These are phyloP conservation scores for Dissostichus mawsoni DNA, from an alignment of 2,113 vertebrate species.

Conservation along the genomic window DNA sequence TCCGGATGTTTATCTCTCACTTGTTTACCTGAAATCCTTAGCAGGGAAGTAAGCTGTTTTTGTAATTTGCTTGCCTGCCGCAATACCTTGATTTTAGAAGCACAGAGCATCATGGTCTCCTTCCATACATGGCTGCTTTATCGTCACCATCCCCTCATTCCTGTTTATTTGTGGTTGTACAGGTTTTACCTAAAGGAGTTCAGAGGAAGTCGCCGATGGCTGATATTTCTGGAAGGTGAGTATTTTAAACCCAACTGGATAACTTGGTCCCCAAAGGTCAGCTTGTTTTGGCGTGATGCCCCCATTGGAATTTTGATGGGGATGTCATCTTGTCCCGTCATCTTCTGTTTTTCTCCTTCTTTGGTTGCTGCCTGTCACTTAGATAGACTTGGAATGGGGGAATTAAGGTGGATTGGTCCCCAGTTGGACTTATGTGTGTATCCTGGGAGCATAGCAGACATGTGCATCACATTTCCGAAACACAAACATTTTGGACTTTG, in stretches of 20 bases:
- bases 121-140: constrained; percentile 35
- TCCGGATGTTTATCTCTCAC: constrained; percentile 1
- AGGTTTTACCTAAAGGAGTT: constrained; percentile 85
- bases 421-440: background rate
- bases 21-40: constrained; percentile 2
- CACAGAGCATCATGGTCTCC: background rate
- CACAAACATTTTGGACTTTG: constrained; percentile 14
- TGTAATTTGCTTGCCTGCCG: background rate
- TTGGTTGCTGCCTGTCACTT: constrained; percentile 33
- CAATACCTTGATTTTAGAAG: constrained; percentile 1
- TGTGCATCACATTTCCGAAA: background rate
- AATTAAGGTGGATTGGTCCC: background rate
- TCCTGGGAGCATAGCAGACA: background rate
- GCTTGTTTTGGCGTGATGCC: constrained; percentile 57
- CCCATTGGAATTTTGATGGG: constrained; percentile 68
- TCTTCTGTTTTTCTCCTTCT: constrained; percentile 62
- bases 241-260: constrained; percentile 76
- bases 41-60: background rate
- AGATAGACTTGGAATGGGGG: constrained; percentile 9
- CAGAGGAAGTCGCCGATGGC: constrained; percentile 85
- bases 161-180: constrained; percentile 69
- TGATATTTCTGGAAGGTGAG: constrained; percentile 87
- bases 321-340: constrained; percentile 61
- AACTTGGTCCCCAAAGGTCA: constrained; percentile 77
- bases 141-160: constrained; percentile 36